Percentiles rank a stretch among this genome's conserved stretches.
phyloP scores from a whole-genome alignment of 2,888 invertebrate genomes.

The Leptinotarsa juncta region DNA sequence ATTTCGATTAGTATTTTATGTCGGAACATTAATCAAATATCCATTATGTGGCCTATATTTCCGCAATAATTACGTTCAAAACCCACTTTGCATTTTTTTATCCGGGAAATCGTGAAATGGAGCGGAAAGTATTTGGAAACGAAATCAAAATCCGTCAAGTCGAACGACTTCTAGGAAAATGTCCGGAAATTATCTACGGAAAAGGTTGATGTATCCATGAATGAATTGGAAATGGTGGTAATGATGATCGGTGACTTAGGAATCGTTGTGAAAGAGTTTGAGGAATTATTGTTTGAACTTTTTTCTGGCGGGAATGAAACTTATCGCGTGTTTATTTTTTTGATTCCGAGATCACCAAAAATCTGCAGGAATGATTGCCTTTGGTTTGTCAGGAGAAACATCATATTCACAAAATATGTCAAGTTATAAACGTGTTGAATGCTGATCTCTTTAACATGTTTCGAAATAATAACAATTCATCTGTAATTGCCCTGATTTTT shows the following conservation, averaged over 20 bases:
- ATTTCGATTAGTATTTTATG: conserved; percentile 55
- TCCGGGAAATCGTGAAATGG: conserved; percentile 26
- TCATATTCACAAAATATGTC: too few species aligned
- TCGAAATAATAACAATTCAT: too few species aligned
- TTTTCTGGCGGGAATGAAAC: too few species aligned
- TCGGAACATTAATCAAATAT: conserved; percentile 54
- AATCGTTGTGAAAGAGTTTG: background rate
- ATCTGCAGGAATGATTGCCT: too few species aligned
- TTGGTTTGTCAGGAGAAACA: too few species aligned
- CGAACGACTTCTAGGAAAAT: background rate
- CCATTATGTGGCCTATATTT: conserved; percentile 51
- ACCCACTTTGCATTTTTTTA: conserved; percentile 49
- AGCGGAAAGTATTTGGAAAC: conserved; percentile 12
- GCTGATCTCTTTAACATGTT: too few species aligned
- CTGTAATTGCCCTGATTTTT: too few species aligned
- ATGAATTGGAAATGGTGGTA: background rate
- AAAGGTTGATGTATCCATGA: background rate
- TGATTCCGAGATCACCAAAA: too few species aligned
- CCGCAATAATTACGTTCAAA: conserved; percentile 49
- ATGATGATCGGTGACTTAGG: background rate
- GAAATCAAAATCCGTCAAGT: conserved; percentile 1
- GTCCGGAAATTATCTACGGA: background rate
- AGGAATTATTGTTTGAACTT: background rate
- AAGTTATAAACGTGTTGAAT: too few species aligned
- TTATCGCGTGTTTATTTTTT: too few species aligned